Evolutionary conservation across 1,140 invertebrate genomes (phyloP), one percentile per base, ranked within the genome.

Genomic region (Watersipora subatra): DNA sequence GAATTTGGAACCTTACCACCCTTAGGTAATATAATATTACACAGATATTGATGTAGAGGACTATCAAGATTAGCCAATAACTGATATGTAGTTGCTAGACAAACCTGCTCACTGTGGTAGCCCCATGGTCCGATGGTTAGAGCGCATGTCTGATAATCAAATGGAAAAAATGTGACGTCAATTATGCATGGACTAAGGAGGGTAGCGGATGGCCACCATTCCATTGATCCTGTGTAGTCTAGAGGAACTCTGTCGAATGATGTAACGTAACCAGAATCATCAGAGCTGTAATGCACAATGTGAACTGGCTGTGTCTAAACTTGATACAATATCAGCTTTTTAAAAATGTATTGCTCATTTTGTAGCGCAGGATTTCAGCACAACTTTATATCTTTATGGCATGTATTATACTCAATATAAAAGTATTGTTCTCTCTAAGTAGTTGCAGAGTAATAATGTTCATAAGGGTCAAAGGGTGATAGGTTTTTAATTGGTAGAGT

Each of bases 171-270:
- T 12, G 75, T 78, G 28, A 80, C 76, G 67, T 80, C 75, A 1
- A 80, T 75, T 68, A 76, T 76, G 64, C 78, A 80, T 3, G 76
- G 77, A 63, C 73, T 76, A 64, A 76, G 63, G 12, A 75, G 68
- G 63, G 81, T 82, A 24, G 80, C 82, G 20, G 82, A 79, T 0
- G 83, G 82, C 3, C 79, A 78, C 83, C 83, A 84, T 66, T 81
- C 79, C 0, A 84, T 81, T 56, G 76, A 80, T n/a, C 84, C 84
- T 67, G 82, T 76, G 64, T 78, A 71, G 17, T 78, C 74, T 1
- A 85, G 78, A 70, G 83, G 81, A 0, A 84, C 83, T 46, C 34
- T 7, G 34, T 46, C 34, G n/a, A 46, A 46, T 46, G 34, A 46
- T n/a, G 34, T 46, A 46, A 46, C 34, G 34, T 46, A 46, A 46